Percentiles rank a stretch among this genome's conserved stretches.
Evolutionary conservation across 2,113 vertebrate species (phyloP).

Genomic region (Psephotus haematonotus): DNA sequence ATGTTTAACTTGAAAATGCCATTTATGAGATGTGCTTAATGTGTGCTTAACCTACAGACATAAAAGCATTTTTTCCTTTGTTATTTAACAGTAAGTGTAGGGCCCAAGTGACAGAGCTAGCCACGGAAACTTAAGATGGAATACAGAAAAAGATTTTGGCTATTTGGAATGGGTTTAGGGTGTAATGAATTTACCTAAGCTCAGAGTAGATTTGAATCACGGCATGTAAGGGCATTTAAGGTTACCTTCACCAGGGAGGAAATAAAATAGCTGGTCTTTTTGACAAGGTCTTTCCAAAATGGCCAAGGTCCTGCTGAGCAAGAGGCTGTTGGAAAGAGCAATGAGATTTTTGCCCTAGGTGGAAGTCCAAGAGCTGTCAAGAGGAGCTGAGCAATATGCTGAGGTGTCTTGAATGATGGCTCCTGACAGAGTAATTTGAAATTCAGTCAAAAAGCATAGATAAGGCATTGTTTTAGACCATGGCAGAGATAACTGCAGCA

Average conservation of each 20-base stretch:
- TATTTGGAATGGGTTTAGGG: not conserved
- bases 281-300: not conserved
- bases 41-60: not conserved
- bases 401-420: not conserved
- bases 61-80: not conserved
- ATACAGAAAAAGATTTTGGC: not conserved
- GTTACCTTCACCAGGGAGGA: not conserved
- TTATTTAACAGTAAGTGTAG: not conserved
- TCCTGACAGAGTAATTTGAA: not conserved
- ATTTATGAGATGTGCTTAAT: not conserved
- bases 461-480: not conserved
- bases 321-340: not conserved
- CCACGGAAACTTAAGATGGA: not conserved
- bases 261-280: not conserved
- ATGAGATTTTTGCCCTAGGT: not conserved
- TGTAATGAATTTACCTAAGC: not conserved
- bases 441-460: not conserved
- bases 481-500: not conserved
- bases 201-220: not conserved
- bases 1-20: not conserved
- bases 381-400: not conserved
- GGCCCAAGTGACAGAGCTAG: not conserved
- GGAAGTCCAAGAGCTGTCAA: not conserved
- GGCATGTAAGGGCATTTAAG: not conserved
- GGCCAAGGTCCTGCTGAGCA: not conserved